Evolutionary conservation across 2,797 vertebrate genomes (phyloP), one percentile per base, ranked within the genome.

Genomic region (Peromyscus eremicus): DNA sequence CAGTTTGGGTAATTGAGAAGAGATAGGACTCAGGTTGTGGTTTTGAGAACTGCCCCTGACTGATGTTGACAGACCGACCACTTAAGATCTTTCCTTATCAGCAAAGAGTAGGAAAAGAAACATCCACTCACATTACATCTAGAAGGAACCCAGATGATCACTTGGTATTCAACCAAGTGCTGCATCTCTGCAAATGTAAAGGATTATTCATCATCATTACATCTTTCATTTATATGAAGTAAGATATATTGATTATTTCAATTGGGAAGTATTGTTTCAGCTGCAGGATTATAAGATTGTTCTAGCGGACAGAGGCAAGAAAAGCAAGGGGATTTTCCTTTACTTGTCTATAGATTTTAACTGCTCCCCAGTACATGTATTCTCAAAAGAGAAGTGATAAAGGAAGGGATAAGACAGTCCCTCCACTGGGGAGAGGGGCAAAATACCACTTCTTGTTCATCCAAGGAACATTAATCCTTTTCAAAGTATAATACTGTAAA

Each of bases 241-340:
- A 93, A 89, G 46, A 60, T 83, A 5, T 85, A 55, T 70, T 55
- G 49, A 76, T 80, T 87, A 66, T 40, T 87, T 93, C n/a, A 55
- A n/a, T 8, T 71, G 66, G 29, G 66, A 94, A 66, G 43, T 7
- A 8, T 66, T 46, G 43, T 83, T 88, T 66, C n/a, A 87, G 5
- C 3, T 77, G 77, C 49, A 79, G 46, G 40, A 68, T 73, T 90
- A 43, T 43, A 62, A 32, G 21, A 89, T 88, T 94, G 62, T 40
- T 27, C n/a, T 76, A n/a, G 40, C 64, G 3, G 13, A 1, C 6
- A 68, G 23, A 60, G 37, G 12, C 81, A 66, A 94, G 62, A 73
- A 73, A 88, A 68, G 32, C 43, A 71, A 79, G 32, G 46, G 13
- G 76, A 55, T 1, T 93, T 81, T 91, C 57, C 40, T 62, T 70